Percentiles rank a stretch among this genome's conserved stretches.
These are phyloP conservation scores for Alviniconcha strummeri DNA, from an alignment of 2,888 invertebrate species.

Conservation along the genomic window DNA sequence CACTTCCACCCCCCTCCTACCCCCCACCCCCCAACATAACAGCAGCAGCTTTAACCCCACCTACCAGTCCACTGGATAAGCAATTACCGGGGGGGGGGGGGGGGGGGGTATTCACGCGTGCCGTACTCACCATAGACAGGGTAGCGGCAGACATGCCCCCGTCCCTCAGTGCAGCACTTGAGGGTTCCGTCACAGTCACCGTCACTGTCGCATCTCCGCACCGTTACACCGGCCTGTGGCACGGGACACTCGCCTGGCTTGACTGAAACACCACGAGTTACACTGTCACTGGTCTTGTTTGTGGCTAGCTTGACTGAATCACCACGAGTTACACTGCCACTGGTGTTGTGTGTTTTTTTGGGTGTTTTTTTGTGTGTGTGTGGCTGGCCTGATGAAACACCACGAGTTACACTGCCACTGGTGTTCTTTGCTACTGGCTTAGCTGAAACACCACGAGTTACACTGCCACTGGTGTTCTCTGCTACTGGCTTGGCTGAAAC, in stretches of 20 bases:
- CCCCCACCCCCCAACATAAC: not conserved
- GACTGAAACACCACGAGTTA: not conserved
- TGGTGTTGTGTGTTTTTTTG: not conserved
- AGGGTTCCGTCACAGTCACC: not conserved
- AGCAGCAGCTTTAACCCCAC: not conserved
- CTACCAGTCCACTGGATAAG: not conserved
- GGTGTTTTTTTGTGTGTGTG: not conserved
- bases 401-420: not conserved
- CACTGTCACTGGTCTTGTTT: not conserved
- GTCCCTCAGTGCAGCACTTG: conserved; percentile 8
- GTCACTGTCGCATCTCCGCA: conserved; percentile 3
- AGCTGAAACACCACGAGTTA: not conserved
- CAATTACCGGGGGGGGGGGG: no score
- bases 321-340: not conserved
- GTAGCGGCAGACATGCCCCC: not conserved
- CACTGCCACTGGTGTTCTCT: no score
- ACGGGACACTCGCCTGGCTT: conserved; percentile 13
- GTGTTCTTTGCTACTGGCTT: not conserved
- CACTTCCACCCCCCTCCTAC: no score
- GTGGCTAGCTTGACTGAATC: not conserved
- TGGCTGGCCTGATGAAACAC: not conserved
- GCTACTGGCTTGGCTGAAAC: no score
- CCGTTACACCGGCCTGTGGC: not conserved
- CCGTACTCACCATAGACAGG: conserved; percentile 8
- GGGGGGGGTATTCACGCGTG: no score